Conservation (phyloP, 92 coral and sea anemone species). For the Porites rus region DNA sequence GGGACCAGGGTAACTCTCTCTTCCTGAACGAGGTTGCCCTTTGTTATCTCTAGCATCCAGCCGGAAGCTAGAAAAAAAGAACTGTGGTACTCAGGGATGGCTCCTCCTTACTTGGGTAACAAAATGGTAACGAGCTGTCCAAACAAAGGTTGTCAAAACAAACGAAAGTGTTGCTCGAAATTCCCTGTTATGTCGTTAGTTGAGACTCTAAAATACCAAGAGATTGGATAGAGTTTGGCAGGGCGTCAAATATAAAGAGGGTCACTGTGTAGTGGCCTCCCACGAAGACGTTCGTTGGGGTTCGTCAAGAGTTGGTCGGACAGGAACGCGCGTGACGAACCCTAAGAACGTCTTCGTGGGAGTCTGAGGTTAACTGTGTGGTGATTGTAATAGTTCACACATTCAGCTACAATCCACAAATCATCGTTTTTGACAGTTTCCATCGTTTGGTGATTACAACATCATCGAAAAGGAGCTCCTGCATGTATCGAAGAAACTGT, state of each 20-base stretch:
- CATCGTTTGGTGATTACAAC: constrained; percentile 2
- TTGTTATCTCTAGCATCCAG: not conserved
- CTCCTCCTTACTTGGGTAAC: not conserved
- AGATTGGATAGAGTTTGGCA: constrained; percentile 5
- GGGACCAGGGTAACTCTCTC: constrained; percentile 7
- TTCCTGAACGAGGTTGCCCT: not conserved
- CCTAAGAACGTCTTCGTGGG: not conserved
- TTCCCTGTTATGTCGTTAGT: not conserved
- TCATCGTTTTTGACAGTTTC: constrained; percentile 1
- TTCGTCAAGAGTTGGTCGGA: not conserved
- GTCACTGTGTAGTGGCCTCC: constrained; percentile 5
- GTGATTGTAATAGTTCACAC: not conserved
- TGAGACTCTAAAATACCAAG: not conserved
- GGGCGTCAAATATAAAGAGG: not conserved
- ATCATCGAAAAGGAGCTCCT: not conserved
- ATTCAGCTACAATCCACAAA: not conserved
- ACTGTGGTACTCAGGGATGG: not conserved
- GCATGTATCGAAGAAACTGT: not conserved
- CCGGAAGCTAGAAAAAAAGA: not conserved
- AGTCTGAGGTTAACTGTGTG: not conserved
- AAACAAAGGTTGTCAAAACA: not conserved
- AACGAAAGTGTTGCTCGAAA: not conserved
- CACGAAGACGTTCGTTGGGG: not conserved
- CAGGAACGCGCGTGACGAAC: not conserved
- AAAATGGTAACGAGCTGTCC: constrained; percentile 5